These are phyloP conservation scores for Aeoliscus strigatus DNA, from an alignment of 2,797 vertebrate genomes.

Conservation along the genomic window DNA sequence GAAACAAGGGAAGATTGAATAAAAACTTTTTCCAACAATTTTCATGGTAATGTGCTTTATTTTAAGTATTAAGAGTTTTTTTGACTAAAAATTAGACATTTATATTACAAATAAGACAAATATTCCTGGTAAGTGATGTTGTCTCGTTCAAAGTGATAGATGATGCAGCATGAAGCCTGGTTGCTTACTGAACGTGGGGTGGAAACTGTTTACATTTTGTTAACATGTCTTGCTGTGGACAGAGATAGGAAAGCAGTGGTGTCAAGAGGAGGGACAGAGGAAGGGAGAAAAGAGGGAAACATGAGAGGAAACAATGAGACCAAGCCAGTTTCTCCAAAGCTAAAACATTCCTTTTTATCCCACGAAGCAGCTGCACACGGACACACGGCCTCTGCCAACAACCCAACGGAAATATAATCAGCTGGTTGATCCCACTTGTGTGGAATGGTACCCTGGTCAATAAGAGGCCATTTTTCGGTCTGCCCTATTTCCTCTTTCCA, in stretches of 20 bases:
- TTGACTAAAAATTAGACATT: no score
- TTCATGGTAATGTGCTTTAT: no score
- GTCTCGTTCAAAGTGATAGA: no score
- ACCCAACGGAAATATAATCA: constrained; percentile 30
- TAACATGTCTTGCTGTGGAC: no score
- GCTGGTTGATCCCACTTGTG: constrained; percentile 33
- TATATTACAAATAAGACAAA: no score
- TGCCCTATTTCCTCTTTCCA: constrained; percentile 31
- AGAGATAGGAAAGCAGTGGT: constrained; percentile 12
- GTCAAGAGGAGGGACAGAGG: constrained; percentile 16
- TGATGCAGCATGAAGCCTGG: no score
- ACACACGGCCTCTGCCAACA: constrained; percentile 36
- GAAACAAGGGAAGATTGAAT: no score
- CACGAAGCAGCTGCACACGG: constrained; percentile 18
- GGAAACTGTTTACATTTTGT: no score
- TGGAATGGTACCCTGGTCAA: constrained; percentile 34
- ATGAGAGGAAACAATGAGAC: constrained; percentile 21
- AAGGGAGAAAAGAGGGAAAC: constrained; percentile 13
- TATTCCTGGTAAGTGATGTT: no score
- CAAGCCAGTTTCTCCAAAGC: constrained; percentile 20
- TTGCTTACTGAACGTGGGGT: no score
- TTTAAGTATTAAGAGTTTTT: no score
- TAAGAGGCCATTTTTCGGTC: constrained; percentile 10
- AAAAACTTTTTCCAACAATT: no score
- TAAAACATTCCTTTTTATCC: constrained; percentile 30